Evolutionary conservation across 2,888 invertebrate genomes (phyloP), one percentile per base, ranked within the genome.

Genomic region (Thereva nobilitata): DNA sequence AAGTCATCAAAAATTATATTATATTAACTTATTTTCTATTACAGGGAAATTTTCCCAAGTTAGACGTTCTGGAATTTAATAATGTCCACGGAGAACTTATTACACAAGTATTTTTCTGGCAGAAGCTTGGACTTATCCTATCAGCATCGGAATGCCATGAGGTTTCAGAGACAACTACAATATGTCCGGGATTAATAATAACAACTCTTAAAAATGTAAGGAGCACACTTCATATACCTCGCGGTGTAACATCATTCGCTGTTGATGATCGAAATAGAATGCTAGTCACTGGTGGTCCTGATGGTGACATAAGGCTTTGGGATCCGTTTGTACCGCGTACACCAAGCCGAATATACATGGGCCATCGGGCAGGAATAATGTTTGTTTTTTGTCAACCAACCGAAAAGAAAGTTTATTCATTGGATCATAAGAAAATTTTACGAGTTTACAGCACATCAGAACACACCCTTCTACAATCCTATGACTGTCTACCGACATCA

Each of bases 371-470:
- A 1, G 86, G 88, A 8, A 84, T 93, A 71, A 84, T 85, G 12
- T 84, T 85, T 63, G 78, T 93, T 49, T 83, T 89, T 69, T 82
- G 91, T 66, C 89, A 91, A 80, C 84, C 87, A 70, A 77, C 78
- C 10, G 89, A 86, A 4, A 85, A 86, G 71, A 85, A 86, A 50
- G 81, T 91, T 41, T 90, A 90, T 76, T 90, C 91, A 66, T 80
- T 93, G 5, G 86, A 89, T 44, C 86, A 89, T 67, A 89, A 90
- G 74, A 88, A 88, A 74, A 75, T 77, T 71, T 86, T 94, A 71
- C 90, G 90, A 76, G 88, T 93, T 5, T 93, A 92, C 90, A 89
- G 91, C 74, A 83, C 90, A 35, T 81, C 84, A 52, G 83, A 85
- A 23, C 89, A 90, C 74, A 76, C 76, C 0, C 87, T 91, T 74